phyloP scores from a whole-genome alignment of 2,113 vertebrate genomes.

The Galbula dea region DNA sequence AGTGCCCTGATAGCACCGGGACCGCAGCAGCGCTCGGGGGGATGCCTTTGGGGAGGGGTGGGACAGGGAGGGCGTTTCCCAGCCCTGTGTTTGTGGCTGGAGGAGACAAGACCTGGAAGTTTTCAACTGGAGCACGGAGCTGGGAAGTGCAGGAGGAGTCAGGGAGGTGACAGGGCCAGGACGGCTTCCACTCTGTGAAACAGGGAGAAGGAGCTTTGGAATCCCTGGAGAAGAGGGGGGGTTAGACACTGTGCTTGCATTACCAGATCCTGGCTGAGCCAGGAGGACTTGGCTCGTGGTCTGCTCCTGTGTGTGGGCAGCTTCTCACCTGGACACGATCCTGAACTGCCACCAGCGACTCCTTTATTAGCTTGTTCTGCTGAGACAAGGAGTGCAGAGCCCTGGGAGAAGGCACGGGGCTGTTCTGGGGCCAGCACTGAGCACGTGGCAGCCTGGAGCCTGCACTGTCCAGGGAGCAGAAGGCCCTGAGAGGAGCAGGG shows the following conservation, averaged over 20 bases:
- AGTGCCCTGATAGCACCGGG: fast-evolving
- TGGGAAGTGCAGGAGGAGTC: fast-evolving
- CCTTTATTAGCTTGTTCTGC: fast-evolving
- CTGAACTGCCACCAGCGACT: neutral
- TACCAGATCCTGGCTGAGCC: fast-evolving
- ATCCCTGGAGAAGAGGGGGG: neutral
- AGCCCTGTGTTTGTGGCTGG: neutral
- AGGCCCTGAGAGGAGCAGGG: neutral
- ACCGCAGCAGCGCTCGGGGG: neutral
- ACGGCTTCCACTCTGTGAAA: fast-evolving
- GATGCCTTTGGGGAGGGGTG: neutral
- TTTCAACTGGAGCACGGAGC: fast-evolving
- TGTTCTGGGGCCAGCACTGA: fast-evolving
- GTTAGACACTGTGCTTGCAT: fast-evolving
- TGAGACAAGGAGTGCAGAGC: fast-evolving
- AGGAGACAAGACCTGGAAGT: neutral
- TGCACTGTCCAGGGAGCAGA: fast-evolving
- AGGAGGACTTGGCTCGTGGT: neutral
- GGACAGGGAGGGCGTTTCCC: neutral
- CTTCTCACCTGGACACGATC: neutral
- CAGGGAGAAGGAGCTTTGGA: neutral
- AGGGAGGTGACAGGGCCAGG: fast-evolving
- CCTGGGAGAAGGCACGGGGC: fast-evolving
- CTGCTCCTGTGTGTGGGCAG: neutral
- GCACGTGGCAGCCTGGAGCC: fast-evolving